A percentile compares a stretch with the other conserved stretches of the same genome.
Conservation (phyloP, 2,888 invertebrate species). For the Ophion costatus region DNA sequence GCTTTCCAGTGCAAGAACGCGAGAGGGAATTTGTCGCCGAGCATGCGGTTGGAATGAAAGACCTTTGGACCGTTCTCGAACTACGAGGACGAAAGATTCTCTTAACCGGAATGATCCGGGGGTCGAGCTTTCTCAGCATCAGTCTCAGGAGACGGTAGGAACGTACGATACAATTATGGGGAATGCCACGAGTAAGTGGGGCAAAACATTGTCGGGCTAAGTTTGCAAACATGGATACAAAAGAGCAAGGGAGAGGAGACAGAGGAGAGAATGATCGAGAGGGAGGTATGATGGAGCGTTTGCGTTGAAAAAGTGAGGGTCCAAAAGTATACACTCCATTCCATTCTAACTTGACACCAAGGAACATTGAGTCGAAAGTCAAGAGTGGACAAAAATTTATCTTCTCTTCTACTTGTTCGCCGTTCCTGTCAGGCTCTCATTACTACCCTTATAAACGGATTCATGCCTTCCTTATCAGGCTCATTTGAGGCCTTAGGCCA, state of each 20-base stretch:
- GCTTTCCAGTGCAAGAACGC: conserved; percentile 11
- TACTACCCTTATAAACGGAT: no score
- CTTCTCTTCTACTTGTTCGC: no score
- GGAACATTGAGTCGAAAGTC: no score
- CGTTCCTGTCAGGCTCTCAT: no score
- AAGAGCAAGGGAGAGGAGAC: conserved; percentile 31
- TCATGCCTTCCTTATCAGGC: no score
- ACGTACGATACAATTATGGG: conserved; percentile 54
- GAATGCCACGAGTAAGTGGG: conserved; percentile 5
- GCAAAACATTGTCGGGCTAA: conserved; percentile 13
- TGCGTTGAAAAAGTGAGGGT: not conserved
- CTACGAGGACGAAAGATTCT: conserved; percentile 50
- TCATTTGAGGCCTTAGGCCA: no score
- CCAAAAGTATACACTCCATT: not conserved
- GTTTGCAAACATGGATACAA: conserved; percentile 14
- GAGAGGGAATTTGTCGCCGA: conserved; percentile 43
- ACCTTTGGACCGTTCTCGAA: conserved; percentile 17
- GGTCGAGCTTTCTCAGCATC: conserved; percentile 36
- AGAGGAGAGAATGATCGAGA: conserved; percentile 6
- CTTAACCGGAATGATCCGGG: conserved; percentile 52
- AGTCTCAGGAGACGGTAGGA: conserved; percentile 41
- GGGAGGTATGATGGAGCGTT: not conserved
- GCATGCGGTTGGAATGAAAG: conserved; percentile 50
- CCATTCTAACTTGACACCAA: no score
- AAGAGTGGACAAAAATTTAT: no score